Conservation (phyloP, 1,140 invertebrate genomes). For the Macrocentrus cingulum region DNA sequence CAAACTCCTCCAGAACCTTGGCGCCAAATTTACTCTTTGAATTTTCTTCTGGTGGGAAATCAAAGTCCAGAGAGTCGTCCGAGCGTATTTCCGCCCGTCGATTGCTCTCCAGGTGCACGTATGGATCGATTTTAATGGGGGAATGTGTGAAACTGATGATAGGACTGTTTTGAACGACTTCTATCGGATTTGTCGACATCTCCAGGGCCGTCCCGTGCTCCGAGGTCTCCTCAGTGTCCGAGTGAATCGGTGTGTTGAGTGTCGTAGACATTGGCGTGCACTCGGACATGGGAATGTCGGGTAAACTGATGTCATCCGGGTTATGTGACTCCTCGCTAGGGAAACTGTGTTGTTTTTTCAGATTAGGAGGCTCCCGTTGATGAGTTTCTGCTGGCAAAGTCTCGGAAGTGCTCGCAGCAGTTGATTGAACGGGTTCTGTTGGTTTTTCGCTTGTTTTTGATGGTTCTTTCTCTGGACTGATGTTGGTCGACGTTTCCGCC, state of each 20-base stretch:
- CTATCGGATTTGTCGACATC: slow-evolving; percentile 52
- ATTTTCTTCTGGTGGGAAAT: slow-evolving; percentile 36
- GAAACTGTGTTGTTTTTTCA: slow-evolving; percentile 44
- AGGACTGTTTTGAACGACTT: slow-evolving; percentile 51
- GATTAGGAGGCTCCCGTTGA: slow-evolving; percentile 13
- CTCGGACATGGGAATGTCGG: slow-evolving; percentile 50
- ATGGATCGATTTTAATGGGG: slow-evolving; percentile 39
- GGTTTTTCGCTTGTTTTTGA: background rate
- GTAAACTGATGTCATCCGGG: slow-evolving; percentile 53
- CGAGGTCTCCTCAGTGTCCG: slow-evolving; percentile 52
- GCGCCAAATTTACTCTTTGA: slow-evolving; percentile 5
- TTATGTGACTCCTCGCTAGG: slow-evolving; percentile 49
- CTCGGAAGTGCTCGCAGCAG: background rate
- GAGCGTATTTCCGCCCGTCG: slow-evolving; percentile 22
- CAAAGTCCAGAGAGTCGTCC: slow-evolving; percentile 41
- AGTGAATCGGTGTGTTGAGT: slow-evolving; percentile 54
- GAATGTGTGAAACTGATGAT: slow-evolving; percentile 55
- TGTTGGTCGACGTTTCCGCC: background rate
- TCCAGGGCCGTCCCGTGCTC: slow-evolving; percentile 42
- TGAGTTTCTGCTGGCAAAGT: slow-evolving; percentile 22
- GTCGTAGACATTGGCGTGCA: slow-evolving; percentile 53
- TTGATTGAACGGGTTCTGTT: background rate
- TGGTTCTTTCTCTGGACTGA: background rate
- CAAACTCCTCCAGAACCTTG: slow-evolving; percentile 10
- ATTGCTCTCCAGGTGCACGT: slow-evolving; percentile 32